A percentile compares a stretch with the other conserved stretches of the same genome.
Evolutionary conservation across 2,888 invertebrate genomes (phyloP).

Genomic region (Arrhopalites spinosus): DNA sequence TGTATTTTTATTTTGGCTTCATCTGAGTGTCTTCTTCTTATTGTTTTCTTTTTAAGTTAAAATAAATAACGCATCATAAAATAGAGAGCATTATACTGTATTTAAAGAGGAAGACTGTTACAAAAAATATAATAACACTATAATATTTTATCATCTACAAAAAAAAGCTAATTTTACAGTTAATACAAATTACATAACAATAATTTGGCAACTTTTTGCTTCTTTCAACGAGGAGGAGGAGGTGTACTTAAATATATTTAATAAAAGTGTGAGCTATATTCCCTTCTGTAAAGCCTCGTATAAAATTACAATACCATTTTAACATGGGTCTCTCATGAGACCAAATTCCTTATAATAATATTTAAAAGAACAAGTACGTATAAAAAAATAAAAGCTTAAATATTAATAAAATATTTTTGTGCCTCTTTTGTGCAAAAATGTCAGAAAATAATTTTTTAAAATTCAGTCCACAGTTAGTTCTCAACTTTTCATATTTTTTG

Average conservation of each 20-base stretch:
- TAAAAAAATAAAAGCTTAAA: neutral
- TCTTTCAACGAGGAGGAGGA: neutral
- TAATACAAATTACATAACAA: conserved; percentile 24
- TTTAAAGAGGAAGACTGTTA: neutral
- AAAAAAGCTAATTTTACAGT: neutral
- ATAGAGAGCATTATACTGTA: neutral
- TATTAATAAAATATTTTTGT: neutral
- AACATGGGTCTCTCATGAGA: neutral
- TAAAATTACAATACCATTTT: neutral
- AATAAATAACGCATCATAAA: neutral
- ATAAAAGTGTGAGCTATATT: neutral
- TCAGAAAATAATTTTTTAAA: neutral
- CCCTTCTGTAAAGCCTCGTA: no score
- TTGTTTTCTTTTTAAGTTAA: neutral
- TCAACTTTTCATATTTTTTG: neutral
- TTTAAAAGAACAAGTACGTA: neutral
- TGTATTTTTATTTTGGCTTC: neutral
- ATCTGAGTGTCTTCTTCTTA: neutral
- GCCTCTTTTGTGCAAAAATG: neutral
- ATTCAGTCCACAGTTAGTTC: neutral
- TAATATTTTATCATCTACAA: neutral
- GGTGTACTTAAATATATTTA: neutral
- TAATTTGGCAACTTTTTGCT: conserved; percentile 16
- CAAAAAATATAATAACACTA: neutral
- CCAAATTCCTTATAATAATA: neutral